phyloP scores from a whole-genome alignment of 2,888 invertebrate genomes.

The Rhagium mordax region DNA sequence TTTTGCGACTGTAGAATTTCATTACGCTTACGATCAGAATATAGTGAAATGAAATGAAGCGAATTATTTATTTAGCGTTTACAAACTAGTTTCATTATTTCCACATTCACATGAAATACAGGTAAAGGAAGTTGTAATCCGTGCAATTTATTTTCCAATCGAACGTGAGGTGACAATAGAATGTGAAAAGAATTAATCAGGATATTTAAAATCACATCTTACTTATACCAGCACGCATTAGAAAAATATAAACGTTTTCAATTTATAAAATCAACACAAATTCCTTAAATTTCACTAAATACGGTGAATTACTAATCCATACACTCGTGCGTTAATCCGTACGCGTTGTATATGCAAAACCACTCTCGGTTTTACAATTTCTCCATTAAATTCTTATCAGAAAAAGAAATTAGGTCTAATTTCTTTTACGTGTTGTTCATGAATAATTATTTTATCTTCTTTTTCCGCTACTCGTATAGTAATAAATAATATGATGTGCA shows the following conservation, averaged over 20 bases:
- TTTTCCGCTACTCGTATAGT: no score
- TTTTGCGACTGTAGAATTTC: no score
- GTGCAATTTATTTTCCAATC: not conserved
- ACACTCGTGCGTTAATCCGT: not conserved
- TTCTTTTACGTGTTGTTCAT: conserved; percentile 19
- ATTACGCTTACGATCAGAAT: no score
- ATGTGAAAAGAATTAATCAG: conserved; percentile 15
- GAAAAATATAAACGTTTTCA: conserved; percentile 12
- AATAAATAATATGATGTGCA: no score
- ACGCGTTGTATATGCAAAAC: not conserved
- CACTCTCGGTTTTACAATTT: conserved; percentile 23
- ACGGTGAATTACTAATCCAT: conserved; percentile 17
- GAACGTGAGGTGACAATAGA: not conserved
- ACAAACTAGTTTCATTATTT: not conserved
- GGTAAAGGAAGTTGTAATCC: not conserved
- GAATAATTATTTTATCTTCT: no score
- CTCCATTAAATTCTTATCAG: conserved; percentile 23
- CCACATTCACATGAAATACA: not conserved
- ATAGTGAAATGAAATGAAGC: no score
- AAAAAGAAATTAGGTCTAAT: conserved; percentile 23
- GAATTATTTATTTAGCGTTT: not conserved
- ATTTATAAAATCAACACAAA: conserved; percentile 17
- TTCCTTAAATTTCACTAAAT: conserved; percentile 7
- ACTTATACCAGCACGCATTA: not conserved
- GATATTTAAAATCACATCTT: conserved; percentile 3